Percentiles rank a stretch among this genome's conserved stretches.
Evolutionary conservation across 2,888 invertebrate species (phyloP).

Genomic region (Andrena minutula): DNA sequence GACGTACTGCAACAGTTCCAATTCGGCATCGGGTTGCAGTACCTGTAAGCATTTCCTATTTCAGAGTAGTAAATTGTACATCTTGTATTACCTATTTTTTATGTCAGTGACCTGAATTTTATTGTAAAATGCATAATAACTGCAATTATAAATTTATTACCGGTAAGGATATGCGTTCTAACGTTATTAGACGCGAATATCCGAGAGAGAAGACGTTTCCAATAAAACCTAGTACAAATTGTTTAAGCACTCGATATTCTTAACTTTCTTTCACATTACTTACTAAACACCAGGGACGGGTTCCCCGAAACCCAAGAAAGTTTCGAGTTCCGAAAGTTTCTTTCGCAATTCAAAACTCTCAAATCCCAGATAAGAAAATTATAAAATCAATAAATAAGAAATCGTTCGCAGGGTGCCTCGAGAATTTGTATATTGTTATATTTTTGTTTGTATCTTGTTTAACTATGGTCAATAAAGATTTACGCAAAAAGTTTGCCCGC

Average conservation of each 20-base stretch:
- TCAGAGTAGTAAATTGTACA: slow-evolving; percentile 56
- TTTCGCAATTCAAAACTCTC: too few relatives aligned
- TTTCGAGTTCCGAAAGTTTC: not conserved
- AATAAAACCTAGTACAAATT: slow-evolving; percentile 39
- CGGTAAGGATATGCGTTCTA: slow-evolving; percentile 16
- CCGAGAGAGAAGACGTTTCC: slow-evolving; percentile 27
- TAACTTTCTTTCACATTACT: not conserved
- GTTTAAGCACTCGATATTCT: not conserved
- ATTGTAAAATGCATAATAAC: slow-evolving; percentile 56
- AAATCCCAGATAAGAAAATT: too few relatives aligned
- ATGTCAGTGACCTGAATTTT: slow-evolving; percentile 33
- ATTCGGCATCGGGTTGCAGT: slow-evolving; percentile 93
- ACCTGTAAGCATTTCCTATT: slow-evolving; percentile 86
- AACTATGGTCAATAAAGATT: too few relatives aligned
- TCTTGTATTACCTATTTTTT: slow-evolving; percentile 53
- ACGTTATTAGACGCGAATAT: slow-evolving; percentile 18
- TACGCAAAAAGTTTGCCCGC: too few relatives aligned
- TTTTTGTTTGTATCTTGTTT: too few relatives aligned
- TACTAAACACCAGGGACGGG: too few relatives aligned
- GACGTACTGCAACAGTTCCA: slow-evolving; percentile 92
- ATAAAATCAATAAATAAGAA: too few relatives aligned
- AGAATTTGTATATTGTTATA: too few relatives aligned
- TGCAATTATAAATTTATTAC: slow-evolving; percentile 48
- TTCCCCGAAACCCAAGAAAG: too few relatives aligned
- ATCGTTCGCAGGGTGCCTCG: too few relatives aligned